Evolutionary conservation across 2,888 invertebrate genomes (phyloP), one percentile per base, ranked within the genome.

Genomic region (Leucoma salicis): DNA sequence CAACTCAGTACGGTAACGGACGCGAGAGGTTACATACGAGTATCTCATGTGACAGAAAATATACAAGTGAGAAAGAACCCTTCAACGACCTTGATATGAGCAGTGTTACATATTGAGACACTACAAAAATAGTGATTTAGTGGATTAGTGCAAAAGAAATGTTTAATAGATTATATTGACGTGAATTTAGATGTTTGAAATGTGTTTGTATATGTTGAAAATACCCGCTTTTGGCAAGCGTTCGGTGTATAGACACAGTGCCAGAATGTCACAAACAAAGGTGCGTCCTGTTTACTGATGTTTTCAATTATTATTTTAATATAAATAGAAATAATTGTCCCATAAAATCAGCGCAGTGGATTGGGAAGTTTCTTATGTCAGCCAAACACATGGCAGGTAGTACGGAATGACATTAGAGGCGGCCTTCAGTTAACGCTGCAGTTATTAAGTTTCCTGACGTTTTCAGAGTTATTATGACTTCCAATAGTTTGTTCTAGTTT

Each of bases 281-380:
- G 77, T 75, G 64, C 63, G 74, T 73, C 50, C 60, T 77, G 73
- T 77, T 78, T 67, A n/a, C n/a, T n/a, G n/a, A n/a, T n/a, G n/a
- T n/a, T n/a, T n/a, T n/a, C n/a, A n/a, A n/a, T n/a, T n/a, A n/a
- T n/a, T n/a, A n/a, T n/a, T n/a, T n/a, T n/a, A n/a, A n/a, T n/a
- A n/a, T n/a, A n/a, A n/a, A n/a, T n/a, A n/a, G n/a, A n/a, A n/a
- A n/a, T n/a, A n/a, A n/a, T n/a, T n/a, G n/a, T n/a, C n/a, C n/a
- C n/a, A n/a, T n/a, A n/a, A n/a, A n/a, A n/a, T n/a, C n/a, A n/a
- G n/a, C n/a, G n/a, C n/a, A n/a, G n/a, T n/a, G n/a, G n/a, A n/a
- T n/a, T n/a, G n/a, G n/a, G n/a, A n/a, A n/a, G n/a, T n/a, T n/a
- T n/a, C n/a, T n/a, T n/a, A n/a, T n/a, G n/a, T n/a, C n/a, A n/a